These are phyloP conservation scores for Belonocnema kinseyi DNA, from an alignment of 1,140 invertebrate genomes.

Conservation along the genomic window DNA sequence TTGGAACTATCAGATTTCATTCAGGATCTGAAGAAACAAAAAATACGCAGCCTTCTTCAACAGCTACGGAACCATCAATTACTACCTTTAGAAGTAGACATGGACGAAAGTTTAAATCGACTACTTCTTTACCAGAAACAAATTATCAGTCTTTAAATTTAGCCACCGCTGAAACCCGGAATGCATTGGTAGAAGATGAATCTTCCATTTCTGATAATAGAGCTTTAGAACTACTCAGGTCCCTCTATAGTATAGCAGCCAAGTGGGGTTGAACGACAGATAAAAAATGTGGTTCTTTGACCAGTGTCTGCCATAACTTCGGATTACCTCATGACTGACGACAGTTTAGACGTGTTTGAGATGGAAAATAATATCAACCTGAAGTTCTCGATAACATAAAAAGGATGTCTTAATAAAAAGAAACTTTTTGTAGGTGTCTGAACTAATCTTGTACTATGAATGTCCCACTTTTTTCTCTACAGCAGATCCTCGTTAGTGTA, in stretches of 20 bases:
- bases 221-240: conserved; percentile 87
- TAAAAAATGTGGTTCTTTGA: conserved; percentile 15
- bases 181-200: conserved; percentile 69
- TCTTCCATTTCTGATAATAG: conserved; percentile 81
- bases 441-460: background rate
- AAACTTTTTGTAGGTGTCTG: background rate
- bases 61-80: conserved; percentile 57
- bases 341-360: conserved; percentile 3
- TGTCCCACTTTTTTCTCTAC: too few species aligned
- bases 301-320: conserved; percentile 27
- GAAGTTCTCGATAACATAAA: background rate
- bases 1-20: conserved; percentile 42
- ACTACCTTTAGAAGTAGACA: conserved; percentile 70
- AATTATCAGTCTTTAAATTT: conserved; percentile 39
- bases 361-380: conserved; percentile 1
- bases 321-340: conserved; percentile 25
- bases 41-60: conserved; percentile 39
- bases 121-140: conserved; percentile 34
- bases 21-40: conserved; percentile 34
- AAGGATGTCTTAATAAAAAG: background rate
- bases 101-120: conserved; percentile 61
- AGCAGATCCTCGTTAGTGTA: too few species aligned
- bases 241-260: conserved; percentile 87
- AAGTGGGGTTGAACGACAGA: conserved; percentile 80
- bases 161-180: conserved; percentile 69